Percentiles rank a stretch among this genome's conserved stretches.
These are phyloP conservation scores for Lasiurus borealis DNA, from an alignment of 2,113 vertebrate genomes.

Conservation along the genomic window DNA sequence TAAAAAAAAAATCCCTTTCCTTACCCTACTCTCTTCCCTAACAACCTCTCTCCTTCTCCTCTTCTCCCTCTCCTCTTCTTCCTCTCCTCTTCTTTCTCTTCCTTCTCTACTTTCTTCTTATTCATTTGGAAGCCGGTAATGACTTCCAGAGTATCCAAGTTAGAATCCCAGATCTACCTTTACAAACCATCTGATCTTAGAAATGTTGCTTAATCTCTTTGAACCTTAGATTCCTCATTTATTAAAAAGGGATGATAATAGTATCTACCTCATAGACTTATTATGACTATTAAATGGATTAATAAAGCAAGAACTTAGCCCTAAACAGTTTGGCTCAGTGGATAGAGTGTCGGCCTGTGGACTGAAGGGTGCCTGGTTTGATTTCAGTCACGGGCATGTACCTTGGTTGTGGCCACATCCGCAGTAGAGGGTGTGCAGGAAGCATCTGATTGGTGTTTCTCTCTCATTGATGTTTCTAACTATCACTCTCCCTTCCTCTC, in stretches of 20 bases:
- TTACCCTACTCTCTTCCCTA: not conserved
- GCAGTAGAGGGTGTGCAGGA: no score
- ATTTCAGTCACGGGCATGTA: no score
- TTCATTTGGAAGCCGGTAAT: not conserved
- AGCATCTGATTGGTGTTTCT: no score
- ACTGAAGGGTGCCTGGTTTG: no score
- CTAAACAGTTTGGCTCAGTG: no score
- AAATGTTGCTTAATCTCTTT: slow-evolving; percentile 34
- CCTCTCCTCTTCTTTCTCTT: no score
- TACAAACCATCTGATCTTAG: not conserved
- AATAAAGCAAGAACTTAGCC: not conserved
- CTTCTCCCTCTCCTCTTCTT: no score
- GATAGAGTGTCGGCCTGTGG: no score
- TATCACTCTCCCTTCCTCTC: no score
- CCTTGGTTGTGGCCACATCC: no score
- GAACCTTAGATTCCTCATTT: not conserved
- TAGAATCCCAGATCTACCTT: not conserved
- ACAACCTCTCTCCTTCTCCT: no score
- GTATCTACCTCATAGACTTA: not conserved
- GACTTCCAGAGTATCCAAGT: not conserved
- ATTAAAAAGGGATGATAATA: not conserved
- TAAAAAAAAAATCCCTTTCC: not conserved
- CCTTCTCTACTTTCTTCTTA: not conserved
- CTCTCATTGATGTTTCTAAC: no score
- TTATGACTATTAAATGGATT: not conserved